Base-by-base conservation (phyloP, 2,113 vertebrate species). In the Zapus hudsonius region DNA sequence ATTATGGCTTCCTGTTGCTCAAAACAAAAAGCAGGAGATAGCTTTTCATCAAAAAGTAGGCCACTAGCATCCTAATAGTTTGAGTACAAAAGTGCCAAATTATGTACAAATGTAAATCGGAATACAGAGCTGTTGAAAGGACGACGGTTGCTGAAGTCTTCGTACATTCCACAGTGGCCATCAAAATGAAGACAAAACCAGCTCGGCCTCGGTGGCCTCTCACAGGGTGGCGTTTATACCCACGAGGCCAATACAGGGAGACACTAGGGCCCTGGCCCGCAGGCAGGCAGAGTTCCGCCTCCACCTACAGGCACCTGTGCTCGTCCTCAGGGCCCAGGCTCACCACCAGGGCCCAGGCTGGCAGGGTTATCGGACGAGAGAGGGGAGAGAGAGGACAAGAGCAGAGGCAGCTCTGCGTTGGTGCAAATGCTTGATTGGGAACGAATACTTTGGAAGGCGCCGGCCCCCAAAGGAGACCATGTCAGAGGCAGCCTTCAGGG, bases 381-480 rank as follows among this genome's bases (percentile, higher is more conserved):
- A 1, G 47, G 10, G 52, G 80, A 61, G 64, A 64, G 38, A 67
- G 19, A 15, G 78, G 66, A 63, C 63, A 36, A 42, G 29, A 20
- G 38, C 52, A 87, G 73, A 81, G 84, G 63, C 42, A 81, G 8
- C 78, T 67, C 70, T 75, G 75, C 79, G 70, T 64, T 85, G 31
- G 33, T 92, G 64, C 90, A 74, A 47, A 40, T n/a, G 75, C 79
- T 67, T 81, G 69, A 67, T 90, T 89, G 52, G 75, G 94, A 86
- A 91, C 13, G 95, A 91, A 87, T 87, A 90, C 59, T 74, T 92
- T 55, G 5, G 81, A 83, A 93, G 87, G 63, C 36, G 84, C 31
- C 25, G 69, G 29, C 79, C 40, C 16, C 87, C 27, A 2, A 69
- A 84, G 55, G 20, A 69, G 20, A 29, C 66, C 87, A 29, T 38